These are phyloP conservation scores for Tonatia bakeri DNA, from an alignment of 2,113 vertebrate species.

Conservation along the genomic window DNA sequence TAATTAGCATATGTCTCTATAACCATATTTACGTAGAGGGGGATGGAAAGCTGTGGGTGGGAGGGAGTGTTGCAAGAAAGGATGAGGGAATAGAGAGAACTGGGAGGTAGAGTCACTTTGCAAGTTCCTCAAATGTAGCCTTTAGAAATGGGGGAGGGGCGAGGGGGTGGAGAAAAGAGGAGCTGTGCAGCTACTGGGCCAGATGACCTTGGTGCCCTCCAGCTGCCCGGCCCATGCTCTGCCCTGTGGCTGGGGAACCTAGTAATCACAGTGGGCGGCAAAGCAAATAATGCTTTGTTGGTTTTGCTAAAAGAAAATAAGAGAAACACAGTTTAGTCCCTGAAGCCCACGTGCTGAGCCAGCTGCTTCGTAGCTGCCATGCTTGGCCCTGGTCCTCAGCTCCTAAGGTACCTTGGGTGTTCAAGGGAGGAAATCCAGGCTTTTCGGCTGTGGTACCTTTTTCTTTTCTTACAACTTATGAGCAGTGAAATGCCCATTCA, in stretches of 20 bases:
- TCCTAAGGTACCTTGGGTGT: background rate
- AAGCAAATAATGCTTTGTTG: conserved; percentile 64
- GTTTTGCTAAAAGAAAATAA: conserved; percentile 65
- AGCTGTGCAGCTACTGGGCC: background rate
- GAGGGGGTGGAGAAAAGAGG: background rate
- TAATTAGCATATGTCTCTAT: background rate
- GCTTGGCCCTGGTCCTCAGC: background rate
- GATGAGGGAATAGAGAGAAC: background rate
- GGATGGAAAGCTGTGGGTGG: background rate
- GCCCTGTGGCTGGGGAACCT: background rate
- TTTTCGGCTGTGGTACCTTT: background rate
- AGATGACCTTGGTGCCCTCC: background rate
- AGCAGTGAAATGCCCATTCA: background rate
- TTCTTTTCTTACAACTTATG: background rate
- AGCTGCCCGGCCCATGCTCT: background rate
- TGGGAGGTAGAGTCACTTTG: background rate
- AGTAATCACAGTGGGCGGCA: conserved; percentile 13
- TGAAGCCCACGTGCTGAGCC: background rate
- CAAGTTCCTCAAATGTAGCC: background rate
- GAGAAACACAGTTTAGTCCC: conserved; percentile 34
- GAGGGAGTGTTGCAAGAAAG: background rate
- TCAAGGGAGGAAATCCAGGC: background rate
- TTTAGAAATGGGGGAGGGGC: background rate
- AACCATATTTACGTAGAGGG: background rate
- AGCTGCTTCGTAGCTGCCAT: background rate